phyloP scores from a whole-genome alignment of 2,113 vertebrate species.

The Otocyon megalotis region DNA sequence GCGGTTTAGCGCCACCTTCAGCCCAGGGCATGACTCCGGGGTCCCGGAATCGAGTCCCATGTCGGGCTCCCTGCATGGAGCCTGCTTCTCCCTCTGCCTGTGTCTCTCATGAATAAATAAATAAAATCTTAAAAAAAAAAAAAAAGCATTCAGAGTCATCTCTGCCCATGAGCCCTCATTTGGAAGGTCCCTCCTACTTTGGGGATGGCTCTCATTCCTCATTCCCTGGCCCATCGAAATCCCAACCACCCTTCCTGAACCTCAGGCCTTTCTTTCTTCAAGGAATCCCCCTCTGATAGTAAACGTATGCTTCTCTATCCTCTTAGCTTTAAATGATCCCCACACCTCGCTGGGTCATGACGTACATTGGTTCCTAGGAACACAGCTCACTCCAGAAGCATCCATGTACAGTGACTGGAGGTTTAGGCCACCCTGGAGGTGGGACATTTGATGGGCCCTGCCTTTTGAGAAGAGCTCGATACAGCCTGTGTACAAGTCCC shows the following conservation, averaged over 20 bases:
- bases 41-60: no score
- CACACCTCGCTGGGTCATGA: neutral
- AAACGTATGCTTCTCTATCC: neutral
- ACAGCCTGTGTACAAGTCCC: no score
- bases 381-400: neutral
- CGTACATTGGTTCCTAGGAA: neutral
- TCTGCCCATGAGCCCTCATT: neutral
- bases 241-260: neutral
- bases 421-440: neutral
- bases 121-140: neutral
- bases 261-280: neutral
- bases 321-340: neutral
- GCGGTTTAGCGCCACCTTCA: no score
- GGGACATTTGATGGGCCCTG: neutral
- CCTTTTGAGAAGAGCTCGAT: neutral
- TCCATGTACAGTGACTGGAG: neutral
- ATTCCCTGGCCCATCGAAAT: neutral
- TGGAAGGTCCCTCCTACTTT: neutral
- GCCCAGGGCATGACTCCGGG: no score
- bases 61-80: no score
- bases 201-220: neutral
- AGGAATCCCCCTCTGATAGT: neutral
- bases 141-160: conserved; percentile 5
- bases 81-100: no score
- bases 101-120: no score